phyloP scores from a whole-genome alignment of 2,113 vertebrate species.

The Paratilapia polleni region DNA sequence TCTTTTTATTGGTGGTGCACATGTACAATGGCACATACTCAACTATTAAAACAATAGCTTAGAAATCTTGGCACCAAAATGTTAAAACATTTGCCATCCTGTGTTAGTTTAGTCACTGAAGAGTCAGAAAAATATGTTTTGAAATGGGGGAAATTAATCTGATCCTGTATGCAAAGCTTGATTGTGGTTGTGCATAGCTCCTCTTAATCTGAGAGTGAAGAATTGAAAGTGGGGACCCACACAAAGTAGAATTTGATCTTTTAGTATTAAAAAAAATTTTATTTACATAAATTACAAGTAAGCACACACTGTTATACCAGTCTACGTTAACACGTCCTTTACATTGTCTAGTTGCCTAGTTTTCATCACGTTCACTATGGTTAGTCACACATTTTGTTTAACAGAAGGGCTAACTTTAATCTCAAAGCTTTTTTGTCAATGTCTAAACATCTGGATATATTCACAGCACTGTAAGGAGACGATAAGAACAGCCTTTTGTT shows the following conservation, averaged over 20 bases:
- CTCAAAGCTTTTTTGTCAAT: constrained; percentile 42
- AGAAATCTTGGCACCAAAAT: neutral
- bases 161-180: neutral
- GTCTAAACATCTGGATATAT: constrained; percentile 73
- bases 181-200: neutral
- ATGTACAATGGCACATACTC: neutral
- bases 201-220: neutral
- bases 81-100: neutral
- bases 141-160: neutral
- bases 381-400: constrained; percentile 65
- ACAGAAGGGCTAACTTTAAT: constrained; percentile 57
- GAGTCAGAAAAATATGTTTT: neutral
- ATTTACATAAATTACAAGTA: constrained; percentile 88
- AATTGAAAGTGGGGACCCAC: constrained; percentile 4
- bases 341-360: constrained; percentile 63
- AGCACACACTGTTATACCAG: constrained; percentile 75
- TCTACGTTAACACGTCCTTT: constrained; percentile 66
- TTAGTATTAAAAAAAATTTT: constrained; percentile 80
- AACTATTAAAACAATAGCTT: neutral
- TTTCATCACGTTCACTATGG: constrained; percentile 62
- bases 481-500: constrained; percentile 62
- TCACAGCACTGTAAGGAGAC: constrained; percentile 75
- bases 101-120: neutral
- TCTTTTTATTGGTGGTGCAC: neutral
- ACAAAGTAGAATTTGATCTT: constrained; percentile 36